phyloP scores from a whole-genome alignment of 2,797 vertebrate genomes.

The Scyliorhinus canicula region DNA sequence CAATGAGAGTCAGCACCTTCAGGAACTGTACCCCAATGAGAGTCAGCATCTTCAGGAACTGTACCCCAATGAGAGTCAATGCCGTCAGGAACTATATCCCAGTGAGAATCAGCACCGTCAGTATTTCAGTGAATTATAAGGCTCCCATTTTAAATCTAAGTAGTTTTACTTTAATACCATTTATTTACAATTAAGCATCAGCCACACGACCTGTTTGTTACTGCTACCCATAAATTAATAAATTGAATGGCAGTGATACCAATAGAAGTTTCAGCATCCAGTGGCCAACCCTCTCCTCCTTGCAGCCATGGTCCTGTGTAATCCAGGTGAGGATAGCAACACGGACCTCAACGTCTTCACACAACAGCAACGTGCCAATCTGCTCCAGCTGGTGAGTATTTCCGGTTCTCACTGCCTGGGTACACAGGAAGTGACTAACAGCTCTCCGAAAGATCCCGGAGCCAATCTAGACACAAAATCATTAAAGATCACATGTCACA shows the following conservation, averaged over 20 bases:
- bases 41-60: neutral
- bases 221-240: neutral
- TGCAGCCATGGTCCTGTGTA: conserved; percentile 41
- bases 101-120: too few relatives aligned
- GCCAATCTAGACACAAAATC: conserved; percentile 61
- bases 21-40: neutral
- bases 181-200: neutral
- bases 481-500: neutral
- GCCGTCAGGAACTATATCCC: too few relatives aligned
- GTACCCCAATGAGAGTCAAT: neutral
- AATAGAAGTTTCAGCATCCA: conserved; percentile 44
- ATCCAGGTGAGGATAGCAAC: conserved; percentile 63
- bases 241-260: neutral
- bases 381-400: conserved; percentile 48
- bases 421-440: conserved; percentile 61
- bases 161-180: neutral
- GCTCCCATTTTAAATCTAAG: neutral
- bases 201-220: neutral
- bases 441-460: conserved; percentile 61
- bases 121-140: too few relatives aligned
- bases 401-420: conserved; percentile 41
- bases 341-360: conserved; percentile 50
- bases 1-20: neutral
- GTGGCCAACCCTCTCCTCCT: conserved; percentile 41
- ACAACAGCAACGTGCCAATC: conserved; percentile 57